phyloP scores from a whole-genome alignment of 2,888 invertebrate genomes.

The Epicampocera succincta region DNA sequence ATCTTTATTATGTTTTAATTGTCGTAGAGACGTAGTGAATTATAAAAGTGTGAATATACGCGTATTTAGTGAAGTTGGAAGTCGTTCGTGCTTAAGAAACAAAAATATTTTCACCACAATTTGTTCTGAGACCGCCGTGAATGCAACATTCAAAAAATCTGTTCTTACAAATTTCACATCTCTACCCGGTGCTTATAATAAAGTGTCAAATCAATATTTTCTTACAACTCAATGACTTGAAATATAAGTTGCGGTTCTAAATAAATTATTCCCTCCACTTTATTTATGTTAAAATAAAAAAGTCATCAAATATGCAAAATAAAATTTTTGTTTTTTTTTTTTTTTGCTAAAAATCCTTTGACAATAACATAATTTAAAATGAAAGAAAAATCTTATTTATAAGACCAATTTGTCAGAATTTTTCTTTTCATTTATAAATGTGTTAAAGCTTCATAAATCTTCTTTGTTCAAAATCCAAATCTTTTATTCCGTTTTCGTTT shows the following conservation, averaged over 20 bases:
- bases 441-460: conserved; percentile 68
- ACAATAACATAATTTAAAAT: conserved; percentile 27
- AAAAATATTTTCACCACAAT: too few relatives aligned
- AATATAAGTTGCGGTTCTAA: conserved; percentile 26
- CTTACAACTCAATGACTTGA: conserved; percentile 22
- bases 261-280: conserved; percentile 23
- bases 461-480: conserved; percentile 49
- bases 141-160: too few relatives aligned
- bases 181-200: not conserved
- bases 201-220: conserved; percentile 1
- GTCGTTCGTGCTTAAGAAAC: too few relatives aligned
- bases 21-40: too few relatives aligned
- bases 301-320: conserved; percentile 7
- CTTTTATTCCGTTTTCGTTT: not conserved
- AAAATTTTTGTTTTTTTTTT: too few relatives aligned
- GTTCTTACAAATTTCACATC: too few relatives aligned
- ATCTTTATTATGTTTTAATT: too few relatives aligned
- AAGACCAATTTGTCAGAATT: conserved; percentile 68
- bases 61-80: too few relatives aligned
- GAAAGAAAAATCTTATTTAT: conserved; percentile 52
- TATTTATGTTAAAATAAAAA: conserved; percentile 24
- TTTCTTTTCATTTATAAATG: conserved; percentile 61
- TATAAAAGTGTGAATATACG: too few relatives aligned
- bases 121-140: too few relatives aligned
- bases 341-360: conserved; percentile 29